Conservation (phyloP, 64 coral and sea anemone species). For the Montipora capricornis region DNA sequence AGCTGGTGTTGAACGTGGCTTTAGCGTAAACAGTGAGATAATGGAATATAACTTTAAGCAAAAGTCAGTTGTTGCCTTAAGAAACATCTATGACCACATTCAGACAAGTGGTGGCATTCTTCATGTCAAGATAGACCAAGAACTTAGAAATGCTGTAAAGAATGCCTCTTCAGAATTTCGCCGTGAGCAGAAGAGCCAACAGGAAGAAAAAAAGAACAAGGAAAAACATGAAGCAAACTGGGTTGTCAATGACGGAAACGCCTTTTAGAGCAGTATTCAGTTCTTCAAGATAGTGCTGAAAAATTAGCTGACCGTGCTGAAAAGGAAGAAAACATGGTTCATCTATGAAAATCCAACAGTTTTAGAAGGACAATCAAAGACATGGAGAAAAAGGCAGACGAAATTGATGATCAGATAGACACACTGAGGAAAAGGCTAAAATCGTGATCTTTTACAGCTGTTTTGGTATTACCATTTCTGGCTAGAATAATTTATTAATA, state of each 20-base stretch:
- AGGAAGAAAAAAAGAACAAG: background rate
- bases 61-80: background rate
- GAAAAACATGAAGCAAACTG: background rate
- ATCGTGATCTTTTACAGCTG: background rate
- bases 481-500: background rate
- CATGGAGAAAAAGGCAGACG: background rate
- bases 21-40: background rate
- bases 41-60: constrained; percentile 30
- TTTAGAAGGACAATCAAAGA: constrained; percentile 28
- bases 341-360: constrained; percentile 41
- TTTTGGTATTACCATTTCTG: background rate
- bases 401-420: background rate
- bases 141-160: background rate
- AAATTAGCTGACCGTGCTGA: background rate
- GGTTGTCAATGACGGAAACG: background rate
- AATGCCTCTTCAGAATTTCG: background rate
- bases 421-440: background rate
- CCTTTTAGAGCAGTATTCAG: background rate
- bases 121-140: background rate
- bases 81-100: background rate
- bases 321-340: constrained; percentile 9
- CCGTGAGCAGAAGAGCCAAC: background rate
- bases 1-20: background rate
- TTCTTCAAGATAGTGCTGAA: constrained; percentile 31
- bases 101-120: background rate